Evolutionary conservation across 1,140 invertebrate species (phyloP).

Genomic region (Zaprionus davidi): DNA sequence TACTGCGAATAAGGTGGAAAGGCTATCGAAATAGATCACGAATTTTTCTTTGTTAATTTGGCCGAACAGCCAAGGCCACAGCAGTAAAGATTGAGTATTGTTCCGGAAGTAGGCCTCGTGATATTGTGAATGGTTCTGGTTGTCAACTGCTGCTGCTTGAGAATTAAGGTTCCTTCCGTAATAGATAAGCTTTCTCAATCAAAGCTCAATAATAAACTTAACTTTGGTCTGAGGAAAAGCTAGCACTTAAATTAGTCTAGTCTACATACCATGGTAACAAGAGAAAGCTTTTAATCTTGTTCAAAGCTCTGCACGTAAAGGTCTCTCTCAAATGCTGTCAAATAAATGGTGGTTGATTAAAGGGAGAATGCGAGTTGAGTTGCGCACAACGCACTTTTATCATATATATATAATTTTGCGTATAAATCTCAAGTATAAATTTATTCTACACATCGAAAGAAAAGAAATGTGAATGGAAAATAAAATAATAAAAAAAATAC

Average conservation of each 20-base stretch:
- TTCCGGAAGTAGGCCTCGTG: no score
- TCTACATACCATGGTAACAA: no score
- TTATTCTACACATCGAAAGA: not conserved
- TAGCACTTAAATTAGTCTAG: not conserved
- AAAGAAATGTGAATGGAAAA: not conserved
- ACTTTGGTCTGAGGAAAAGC: not conserved
- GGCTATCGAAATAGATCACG: no score
- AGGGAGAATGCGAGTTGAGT: not conserved
- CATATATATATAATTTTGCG: not conserved
- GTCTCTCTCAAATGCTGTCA: not conserved
- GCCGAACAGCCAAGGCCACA: no score
- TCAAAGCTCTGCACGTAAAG: not conserved
- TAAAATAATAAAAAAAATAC: not conserved
- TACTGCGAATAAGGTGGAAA: no score
- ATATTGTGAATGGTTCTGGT: no score
- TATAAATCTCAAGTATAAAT: not conserved
- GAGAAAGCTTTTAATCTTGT: not conserved
- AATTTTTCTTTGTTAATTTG: no score
- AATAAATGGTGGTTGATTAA: not conserved
- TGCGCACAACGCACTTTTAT: not conserved
- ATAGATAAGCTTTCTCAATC: not conserved
- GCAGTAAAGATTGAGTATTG: no score
- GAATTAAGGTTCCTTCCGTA: not conserved
- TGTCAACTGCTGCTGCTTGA: no score
- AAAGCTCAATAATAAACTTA: not conserved